These are phyloP conservation scores for Hemibagrus guttatus DNA, from an alignment of 2,797 vertebrate genomes.

Conservation along the genomic window DNA sequence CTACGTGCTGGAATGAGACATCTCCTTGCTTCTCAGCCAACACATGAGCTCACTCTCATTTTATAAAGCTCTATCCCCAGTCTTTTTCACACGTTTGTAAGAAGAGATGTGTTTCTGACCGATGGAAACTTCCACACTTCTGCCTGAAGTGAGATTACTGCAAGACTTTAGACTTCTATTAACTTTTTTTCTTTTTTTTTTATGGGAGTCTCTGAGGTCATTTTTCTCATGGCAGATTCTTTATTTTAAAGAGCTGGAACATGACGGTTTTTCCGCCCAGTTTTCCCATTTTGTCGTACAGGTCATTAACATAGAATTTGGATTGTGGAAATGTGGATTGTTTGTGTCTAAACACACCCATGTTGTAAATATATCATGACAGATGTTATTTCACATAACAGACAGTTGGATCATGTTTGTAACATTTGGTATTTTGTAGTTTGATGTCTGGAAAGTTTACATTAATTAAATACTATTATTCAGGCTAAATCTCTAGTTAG, in stretches of 20 bases:
- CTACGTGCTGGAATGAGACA: slow-evolving; percentile 54
- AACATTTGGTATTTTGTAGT: not conserved
- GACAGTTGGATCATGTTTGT: no score
- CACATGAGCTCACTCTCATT: slow-evolving; percentile 36
- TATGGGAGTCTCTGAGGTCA: slow-evolving; percentile 14
- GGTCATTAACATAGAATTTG: not conserved
- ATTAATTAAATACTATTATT: not conserved
- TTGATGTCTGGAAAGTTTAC: not conserved
- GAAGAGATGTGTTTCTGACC: slow-evolving; percentile 48
- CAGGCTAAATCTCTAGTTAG: not conserved
- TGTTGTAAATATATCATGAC: not conserved
- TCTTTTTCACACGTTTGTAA: slow-evolving; percentile 52
- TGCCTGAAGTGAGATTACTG: slow-evolving; percentile 43
- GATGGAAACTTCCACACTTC: slow-evolving; percentile 36
- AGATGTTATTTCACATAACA: not conserved
- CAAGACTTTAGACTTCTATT: slow-evolving; percentile 44
- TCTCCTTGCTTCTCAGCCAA: slow-evolving; percentile 22
- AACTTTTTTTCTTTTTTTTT: slow-evolving; percentile 28
- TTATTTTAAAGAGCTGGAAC: slow-evolving; percentile 26
- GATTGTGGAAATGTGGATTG: not conserved
- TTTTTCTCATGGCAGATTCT: slow-evolving; percentile 26
- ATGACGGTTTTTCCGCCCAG: not conserved
- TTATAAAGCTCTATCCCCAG: slow-evolving; percentile 40
- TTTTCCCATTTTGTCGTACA: not conserved
- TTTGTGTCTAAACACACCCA: no score